Conservation (phyloP, 2,797 vertebrate genomes). For the Thripadectes ignobilis region DNA sequence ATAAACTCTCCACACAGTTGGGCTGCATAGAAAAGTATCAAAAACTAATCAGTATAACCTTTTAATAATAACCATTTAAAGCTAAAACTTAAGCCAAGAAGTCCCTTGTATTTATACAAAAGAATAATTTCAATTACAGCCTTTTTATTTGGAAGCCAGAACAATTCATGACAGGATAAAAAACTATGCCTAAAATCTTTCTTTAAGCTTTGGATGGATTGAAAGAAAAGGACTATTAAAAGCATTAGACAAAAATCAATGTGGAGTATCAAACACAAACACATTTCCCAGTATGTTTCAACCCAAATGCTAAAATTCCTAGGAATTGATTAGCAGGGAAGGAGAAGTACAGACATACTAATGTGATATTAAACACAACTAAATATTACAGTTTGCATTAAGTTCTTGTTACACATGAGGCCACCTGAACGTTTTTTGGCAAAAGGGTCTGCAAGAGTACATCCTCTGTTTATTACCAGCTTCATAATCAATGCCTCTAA, state of each 20-base stretch:
- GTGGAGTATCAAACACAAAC: neutral
- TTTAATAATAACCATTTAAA: neutral
- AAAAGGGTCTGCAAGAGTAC: neutral
- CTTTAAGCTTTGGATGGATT: neutral
- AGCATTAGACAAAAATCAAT: neutral
- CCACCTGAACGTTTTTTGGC: neutral
- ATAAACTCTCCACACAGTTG: neutral
- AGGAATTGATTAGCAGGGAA: neutral
- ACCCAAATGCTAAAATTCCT: neutral
- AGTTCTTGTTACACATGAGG: neutral
- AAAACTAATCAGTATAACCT: neutral
- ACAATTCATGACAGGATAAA: neutral
- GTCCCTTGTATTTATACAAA: neutral
- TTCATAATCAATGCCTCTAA: neutral
- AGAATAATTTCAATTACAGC: neutral
- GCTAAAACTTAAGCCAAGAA: neutral
- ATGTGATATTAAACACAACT: neutral
- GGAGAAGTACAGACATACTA: neutral
- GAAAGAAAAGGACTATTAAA: neutral
- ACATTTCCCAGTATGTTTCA: neutral
- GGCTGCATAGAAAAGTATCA: conserved; percentile 23
- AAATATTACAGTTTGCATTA: neutral
- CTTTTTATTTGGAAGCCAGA: neutral
- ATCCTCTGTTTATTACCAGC: neutral
- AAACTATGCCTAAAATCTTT: neutral